A percentile compares a stretch with the other conserved stretches of the same genome.
phyloP scores from a whole-genome alignment of 2,113 vertebrate species.

The Stigmatopora argus region DNA sequence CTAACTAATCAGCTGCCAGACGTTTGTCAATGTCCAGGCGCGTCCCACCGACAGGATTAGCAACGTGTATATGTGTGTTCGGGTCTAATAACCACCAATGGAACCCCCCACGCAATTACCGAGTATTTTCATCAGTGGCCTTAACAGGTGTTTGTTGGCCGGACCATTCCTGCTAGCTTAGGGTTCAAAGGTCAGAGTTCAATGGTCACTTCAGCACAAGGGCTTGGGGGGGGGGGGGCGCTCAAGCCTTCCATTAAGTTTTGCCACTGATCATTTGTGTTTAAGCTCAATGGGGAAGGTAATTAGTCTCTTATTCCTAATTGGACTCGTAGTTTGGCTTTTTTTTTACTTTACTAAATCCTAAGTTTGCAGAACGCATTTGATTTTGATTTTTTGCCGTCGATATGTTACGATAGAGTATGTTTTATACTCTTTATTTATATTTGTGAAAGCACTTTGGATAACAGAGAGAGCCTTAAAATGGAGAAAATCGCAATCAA shows the following conservation, averaged over 20 bases:
- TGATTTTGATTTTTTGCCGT: neutral
- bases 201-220: slow-evolving; percentile 46
- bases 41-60: slow-evolving; percentile 56
- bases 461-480: too few relatives aligned
- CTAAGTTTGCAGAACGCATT: neutral
- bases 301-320: slow-evolving; percentile 16
- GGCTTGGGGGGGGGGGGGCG: slow-evolving; percentile 21
- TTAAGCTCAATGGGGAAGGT: slow-evolving; percentile 29
- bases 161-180: slow-evolving; percentile 34
- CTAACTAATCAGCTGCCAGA: slow-evolving; percentile 42
- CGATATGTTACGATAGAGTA: neutral
- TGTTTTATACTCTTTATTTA: too few relatives aligned
- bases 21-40: slow-evolving; percentile 58
- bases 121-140: slow-evolving; percentile 17
- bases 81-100: neutral
- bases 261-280: slow-evolving; percentile 25
- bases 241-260: slow-evolving; percentile 43
- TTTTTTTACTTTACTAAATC: neutral
- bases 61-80: slow-evolving; percentile 33
- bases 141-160: slow-evolving; percentile 64
- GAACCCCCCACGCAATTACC: slow-evolving; percentile 9
- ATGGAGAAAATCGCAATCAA: too few relatives aligned
- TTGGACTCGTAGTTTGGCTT: neutral
- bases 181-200: slow-evolving; percentile 43
- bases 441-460: too few relatives aligned